Conservation (phyloP, 1,140 invertebrate genomes). For the Ptiloglossa arizonensis region DNA sequence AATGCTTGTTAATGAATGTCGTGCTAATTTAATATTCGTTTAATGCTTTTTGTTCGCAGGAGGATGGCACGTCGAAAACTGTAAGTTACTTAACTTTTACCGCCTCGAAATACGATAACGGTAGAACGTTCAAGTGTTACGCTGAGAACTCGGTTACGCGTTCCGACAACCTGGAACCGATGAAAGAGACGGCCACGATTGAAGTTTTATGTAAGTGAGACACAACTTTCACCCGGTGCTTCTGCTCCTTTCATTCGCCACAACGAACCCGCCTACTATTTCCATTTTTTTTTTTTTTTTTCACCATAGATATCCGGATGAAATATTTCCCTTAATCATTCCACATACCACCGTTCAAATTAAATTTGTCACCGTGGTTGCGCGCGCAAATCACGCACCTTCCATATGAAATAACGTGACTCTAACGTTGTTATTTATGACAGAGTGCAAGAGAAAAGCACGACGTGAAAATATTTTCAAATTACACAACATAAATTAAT, state of each 20-base stretch:
- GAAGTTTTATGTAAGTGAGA: constrained; percentile 92
- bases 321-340: too few species aligned
- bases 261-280: neutral
- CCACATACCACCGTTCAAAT: too few species aligned
- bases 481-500: too few species aligned
- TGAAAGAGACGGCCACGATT: constrained; percentile 86
- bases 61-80: constrained; percentile 90
- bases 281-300: neutral
- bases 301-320: too few species aligned
- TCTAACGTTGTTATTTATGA: too few species aligned
- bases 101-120: constrained; percentile 91
- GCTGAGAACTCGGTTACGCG: constrained; percentile 91
- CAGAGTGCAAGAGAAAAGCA: too few species aligned
- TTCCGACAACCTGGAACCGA: constrained; percentile 86
- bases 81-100: constrained; percentile 89
- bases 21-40: neutral
- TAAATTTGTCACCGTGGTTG: too few species aligned
- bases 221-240: neutral
- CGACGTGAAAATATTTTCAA: too few species aligned
- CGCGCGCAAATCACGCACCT: too few species aligned
- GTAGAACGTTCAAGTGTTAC: constrained; percentile 89
- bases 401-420: too few species aligned
- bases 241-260: neutral
- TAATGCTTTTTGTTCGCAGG: constrained; percentile 79
- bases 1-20: neutral